Conservation (phyloP, 1,140 invertebrate species). For the Cyclargus thomasi region DNA sequence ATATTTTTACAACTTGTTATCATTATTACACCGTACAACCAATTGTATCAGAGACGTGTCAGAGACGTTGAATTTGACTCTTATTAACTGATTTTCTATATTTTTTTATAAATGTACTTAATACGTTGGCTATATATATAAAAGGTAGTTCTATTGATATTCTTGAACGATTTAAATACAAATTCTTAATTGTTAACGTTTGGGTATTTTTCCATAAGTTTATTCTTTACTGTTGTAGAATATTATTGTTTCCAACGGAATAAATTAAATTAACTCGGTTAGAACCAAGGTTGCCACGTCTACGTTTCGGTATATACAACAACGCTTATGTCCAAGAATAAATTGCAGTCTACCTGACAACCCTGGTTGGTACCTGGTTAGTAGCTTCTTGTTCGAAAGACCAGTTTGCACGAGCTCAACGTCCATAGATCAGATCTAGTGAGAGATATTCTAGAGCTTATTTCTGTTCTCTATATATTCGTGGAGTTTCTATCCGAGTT, state of each 20-base stretch:
- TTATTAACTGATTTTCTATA: no score
- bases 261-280: background rate
- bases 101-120: no score
- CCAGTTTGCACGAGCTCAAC: background rate
- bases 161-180: no score
- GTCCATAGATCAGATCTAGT: background rate
- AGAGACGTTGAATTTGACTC: no score
- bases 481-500: no score
- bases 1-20: no score
- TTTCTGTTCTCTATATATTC: background rate
- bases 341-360: background rate
- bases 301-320: background rate
- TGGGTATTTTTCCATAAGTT: background rate
- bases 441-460: background rate
- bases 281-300: background rate
- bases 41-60: no score
- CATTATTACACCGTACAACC: no score
- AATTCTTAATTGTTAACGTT: background rate
- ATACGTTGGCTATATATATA: no score
- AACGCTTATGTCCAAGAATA: background rate
- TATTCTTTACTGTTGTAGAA: background rate
- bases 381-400: background rate
- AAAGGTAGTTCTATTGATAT: no score
- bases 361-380: background rate
- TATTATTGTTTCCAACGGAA: background rate